phyloP scores from a whole-genome alignment of 2,888 invertebrate species.

The Ecdyonurus torrentis region DNA sequence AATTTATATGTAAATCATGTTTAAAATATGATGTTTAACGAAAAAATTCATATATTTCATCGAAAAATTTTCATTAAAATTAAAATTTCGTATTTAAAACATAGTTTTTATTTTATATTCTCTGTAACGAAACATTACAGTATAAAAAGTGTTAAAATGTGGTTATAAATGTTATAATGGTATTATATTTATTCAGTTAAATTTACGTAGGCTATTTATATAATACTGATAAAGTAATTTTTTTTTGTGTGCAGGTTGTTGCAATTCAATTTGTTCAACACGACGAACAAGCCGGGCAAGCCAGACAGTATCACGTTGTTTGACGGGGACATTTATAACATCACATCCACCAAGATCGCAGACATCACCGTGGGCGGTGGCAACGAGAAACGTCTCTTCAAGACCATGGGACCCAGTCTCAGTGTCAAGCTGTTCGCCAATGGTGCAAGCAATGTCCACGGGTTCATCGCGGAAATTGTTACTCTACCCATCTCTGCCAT shows the following conservation, averaged over 20 bases:
- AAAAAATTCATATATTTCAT: too few species aligned
- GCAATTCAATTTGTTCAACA: conserved; percentile 84
- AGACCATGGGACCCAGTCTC: conserved; percentile 58
- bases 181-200: conserved; percentile 8
- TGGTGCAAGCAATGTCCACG: conserved; percentile 83
- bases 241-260: conserved; percentile 42
- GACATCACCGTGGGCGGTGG: conserved; percentile 53
- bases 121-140: too few species aligned
- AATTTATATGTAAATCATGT: too few species aligned
- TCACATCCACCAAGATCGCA: conserved; percentile 46
- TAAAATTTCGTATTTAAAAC: too few species aligned
- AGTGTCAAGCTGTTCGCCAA: conserved; percentile 87
- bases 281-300: conserved; percentile 60
- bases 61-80: too few species aligned
- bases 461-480: conserved; percentile 94
- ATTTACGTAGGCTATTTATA: neutral
- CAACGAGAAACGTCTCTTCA: conserved; percentile 57
- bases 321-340: conserved; percentile 85
- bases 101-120: neutral
- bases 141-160: too few species aligned
- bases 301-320: conserved; percentile 73
- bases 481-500: conserved; percentile 84
- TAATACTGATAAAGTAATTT: neutral
- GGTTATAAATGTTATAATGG: conserved; percentile 1
- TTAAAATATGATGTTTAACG: too few species aligned